Evolutionary conservation across 2,888 invertebrate genomes (phyloP), one percentile per base, ranked within the genome.

Genomic region (Platynereis dumerilii): DNA sequence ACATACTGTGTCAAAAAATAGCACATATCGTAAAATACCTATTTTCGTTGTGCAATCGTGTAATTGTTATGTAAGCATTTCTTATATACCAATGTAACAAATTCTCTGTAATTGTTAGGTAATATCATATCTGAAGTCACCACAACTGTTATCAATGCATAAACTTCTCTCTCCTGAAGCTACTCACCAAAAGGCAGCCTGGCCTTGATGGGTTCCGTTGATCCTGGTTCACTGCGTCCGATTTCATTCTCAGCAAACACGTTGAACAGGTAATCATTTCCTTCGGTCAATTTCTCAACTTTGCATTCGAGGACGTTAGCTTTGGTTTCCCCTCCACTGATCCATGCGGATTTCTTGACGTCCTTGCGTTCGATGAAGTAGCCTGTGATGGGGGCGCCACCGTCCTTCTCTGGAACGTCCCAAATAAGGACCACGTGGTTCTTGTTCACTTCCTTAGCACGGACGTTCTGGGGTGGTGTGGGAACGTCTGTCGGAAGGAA

Each of bases 161-260:
- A n/a, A n/a, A n/a, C n/a, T n/a, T n/a, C n/a, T n/a, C n/a, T n/a
- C n/a, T n/a, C n/a, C 17, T 48, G 20, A 48, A 48, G 3, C 7
- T 3, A 48, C 52, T 48, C 48, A 68, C 66, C 63, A 57, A 71
- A 72, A 29, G 71, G 69, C 29, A 69, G 64, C 39, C 65, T 65
- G 5, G 72, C 72, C 29, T 48, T 69, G 39, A 70, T 59, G 39
- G 70, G 67, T 24, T 72, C 68, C 2, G 54, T 44, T 3, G 29
- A 64, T 1, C 60, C 89, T 58, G 95, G 91, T 76, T 75, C 72
- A 58, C 78, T 74, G n/a, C 55, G 26, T 5, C 79, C 79, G 44
- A 72, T 69, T 58, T 76, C 72, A 71, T 85, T 85, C 67, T 82
- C 82, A 24, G 84, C 84, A 20, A 74, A 74, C 5, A 85, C 82